Percentiles rank a stretch among this genome's conserved stretches.
Evolutionary conservation across 92 coral and sea anemone species (phyloP).

Genomic region (Phenganax stokvisi): DNA sequence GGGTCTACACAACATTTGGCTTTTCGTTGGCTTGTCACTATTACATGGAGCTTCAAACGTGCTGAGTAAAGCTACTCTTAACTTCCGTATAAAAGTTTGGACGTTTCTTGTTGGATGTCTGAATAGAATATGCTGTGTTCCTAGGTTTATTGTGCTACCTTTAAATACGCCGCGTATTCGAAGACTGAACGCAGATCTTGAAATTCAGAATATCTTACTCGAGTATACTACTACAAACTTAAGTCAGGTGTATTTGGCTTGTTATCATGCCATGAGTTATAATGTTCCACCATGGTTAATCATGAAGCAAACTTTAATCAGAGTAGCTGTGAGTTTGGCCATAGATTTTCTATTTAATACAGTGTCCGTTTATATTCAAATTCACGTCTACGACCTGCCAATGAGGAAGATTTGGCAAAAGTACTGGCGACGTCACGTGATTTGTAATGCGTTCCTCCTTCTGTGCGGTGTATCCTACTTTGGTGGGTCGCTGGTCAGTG

Average conservation of each 20-base stretch:
- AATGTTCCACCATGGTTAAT: background rate
- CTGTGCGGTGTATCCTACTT: constrained; percentile 42
- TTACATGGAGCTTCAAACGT: constrained; percentile 65
- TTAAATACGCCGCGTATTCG: constrained; percentile 57
- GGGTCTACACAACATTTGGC: constrained; percentile 49
- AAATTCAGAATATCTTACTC: constrained; percentile 59
- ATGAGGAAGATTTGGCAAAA: constrained; percentile 51
- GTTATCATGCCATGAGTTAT: background rate
- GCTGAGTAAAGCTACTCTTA: constrained; percentile 54
- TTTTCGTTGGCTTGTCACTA: constrained; percentile 52
- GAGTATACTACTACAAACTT: constrained; percentile 40
- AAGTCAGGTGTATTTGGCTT: constrained; percentile 2
- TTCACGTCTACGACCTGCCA: constrained; percentile 49
- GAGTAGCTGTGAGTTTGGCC: constrained; percentile 53
- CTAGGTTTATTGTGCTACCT: constrained; percentile 22
- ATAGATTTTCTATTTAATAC: constrained; percentile 37
- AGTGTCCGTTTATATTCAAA: constrained; percentile 54
- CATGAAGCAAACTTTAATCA: constrained; percentile 43
- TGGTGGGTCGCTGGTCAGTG: constrained; percentile 14
- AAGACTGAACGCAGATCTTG: constrained; percentile 70
- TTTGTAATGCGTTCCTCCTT: constrained; percentile 37
- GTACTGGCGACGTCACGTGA: constrained; percentile 52
- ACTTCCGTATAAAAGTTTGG: constrained; percentile 58
- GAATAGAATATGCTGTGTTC: constrained; percentile 32
- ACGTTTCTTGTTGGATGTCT: constrained; percentile 27